A percentile compares a stretch with the other conserved stretches of the same genome.
phyloP scores from a whole-genome alignment of 1,140 invertebrate species.

The Cepaea nemoralis region DNA sequence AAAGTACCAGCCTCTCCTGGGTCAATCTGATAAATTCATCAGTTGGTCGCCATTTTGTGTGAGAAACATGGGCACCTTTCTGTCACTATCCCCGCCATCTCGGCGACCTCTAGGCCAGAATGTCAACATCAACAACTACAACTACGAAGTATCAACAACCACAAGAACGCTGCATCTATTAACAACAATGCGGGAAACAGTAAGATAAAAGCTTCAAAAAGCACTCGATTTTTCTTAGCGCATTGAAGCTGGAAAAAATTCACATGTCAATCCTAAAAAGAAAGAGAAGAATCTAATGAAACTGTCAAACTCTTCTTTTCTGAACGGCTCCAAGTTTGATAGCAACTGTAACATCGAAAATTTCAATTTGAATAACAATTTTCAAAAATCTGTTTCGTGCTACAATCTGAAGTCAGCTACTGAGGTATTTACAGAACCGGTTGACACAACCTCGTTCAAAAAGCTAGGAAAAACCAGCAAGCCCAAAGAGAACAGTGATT shows the following conservation, averaged over 20 bases:
- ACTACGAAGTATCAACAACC: slow-evolving; percentile 93
- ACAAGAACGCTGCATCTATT: slow-evolving; percentile 76
- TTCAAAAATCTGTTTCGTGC: slow-evolving; percentile 74
- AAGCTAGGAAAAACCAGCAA: slow-evolving; percentile 61
- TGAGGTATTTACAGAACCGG: slow-evolving; percentile 52
- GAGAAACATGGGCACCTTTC: slow-evolving; percentile 88
- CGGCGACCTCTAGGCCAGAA: slow-evolving; percentile 82
- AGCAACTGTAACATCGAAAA: slow-evolving; percentile 74
- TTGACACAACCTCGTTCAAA: slow-evolving; percentile 61
- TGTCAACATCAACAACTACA: slow-evolving; percentile 84
- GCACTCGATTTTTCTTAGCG: slow-evolving; percentile 95
- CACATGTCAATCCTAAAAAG: slow-evolving; percentile 91
- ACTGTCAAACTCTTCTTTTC: slow-evolving; percentile 57
- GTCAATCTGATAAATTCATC: slow-evolving; percentile 24
- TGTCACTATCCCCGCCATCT: slow-evolving; percentile 92
- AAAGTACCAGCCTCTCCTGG: background rate
- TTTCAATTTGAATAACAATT: slow-evolving; percentile 77
- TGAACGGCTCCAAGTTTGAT: slow-evolving; percentile 73
- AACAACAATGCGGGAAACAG: slow-evolving; percentile 79
- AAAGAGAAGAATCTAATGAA: slow-evolving; percentile 75
- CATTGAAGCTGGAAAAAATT: slow-evolving; percentile 94
- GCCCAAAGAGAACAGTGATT: slow-evolving; percentile 84
- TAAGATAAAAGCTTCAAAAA: slow-evolving; percentile 90
- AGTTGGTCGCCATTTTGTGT: slow-evolving; percentile 33
- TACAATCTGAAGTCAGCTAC: slow-evolving; percentile 73